These are phyloP conservation scores for Vulpes lagopus DNA, from an alignment of 2,113 vertebrate genomes.

Conservation along the genomic window DNA sequence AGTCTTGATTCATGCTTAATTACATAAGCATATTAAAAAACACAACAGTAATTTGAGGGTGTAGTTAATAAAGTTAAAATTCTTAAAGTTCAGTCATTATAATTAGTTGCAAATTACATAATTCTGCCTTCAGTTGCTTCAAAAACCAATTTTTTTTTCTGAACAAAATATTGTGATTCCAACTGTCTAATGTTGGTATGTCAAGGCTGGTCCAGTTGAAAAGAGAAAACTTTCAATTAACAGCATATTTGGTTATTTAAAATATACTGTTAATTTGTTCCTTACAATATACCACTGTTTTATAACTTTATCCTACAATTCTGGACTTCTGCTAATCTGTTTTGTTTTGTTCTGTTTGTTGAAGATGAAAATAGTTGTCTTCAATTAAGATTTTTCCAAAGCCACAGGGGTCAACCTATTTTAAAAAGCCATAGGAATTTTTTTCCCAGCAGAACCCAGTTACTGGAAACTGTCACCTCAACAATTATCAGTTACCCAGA, in stretches of 20 bases:
- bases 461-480: conserved; percentile 80
- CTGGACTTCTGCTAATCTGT: conserved; percentile 58
- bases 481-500: conserved; percentile 79
- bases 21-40: background rate
- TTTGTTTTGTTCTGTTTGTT: conserved; percentile 59
- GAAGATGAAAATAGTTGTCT: conserved; percentile 59
- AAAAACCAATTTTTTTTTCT: background rate
- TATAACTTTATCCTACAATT: conserved; percentile 21
- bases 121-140: conserved; percentile 9
- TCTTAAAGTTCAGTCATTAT: background rate
- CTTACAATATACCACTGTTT: background rate
- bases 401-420: conserved; percentile 56
- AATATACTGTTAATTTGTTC: background rate
- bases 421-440: conserved; percentile 42
- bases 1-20: background rate
- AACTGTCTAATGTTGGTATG: background rate
- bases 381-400: conserved; percentile 71
- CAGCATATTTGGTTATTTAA: conserved; percentile 18
- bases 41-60: background rate
- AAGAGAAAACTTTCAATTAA: background rate
- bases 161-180: background rate
- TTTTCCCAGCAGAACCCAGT: conserved; percentile 78
- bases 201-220: background rate
- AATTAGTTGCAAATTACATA: background rate
- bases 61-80: background rate